Base-by-base conservation (phyloP, 2,888 invertebrate genomes). In the Drosophila yooni region DNA sequence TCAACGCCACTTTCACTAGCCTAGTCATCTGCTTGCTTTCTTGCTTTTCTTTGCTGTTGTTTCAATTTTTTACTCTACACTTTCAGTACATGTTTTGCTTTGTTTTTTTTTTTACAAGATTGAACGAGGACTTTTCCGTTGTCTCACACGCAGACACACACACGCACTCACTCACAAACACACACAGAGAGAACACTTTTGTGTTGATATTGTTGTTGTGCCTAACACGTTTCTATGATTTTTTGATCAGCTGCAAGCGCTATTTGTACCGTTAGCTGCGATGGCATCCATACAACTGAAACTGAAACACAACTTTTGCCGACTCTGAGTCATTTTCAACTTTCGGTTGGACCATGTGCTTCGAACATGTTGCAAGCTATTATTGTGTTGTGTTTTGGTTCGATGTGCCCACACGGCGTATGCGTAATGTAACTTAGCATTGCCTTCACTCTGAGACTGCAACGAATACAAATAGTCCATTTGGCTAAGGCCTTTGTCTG, bases 221-320 rank as follows among this genome's bases (percentile, higher is more conserved):
- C 62, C 29, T 51, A 74, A 71, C 63, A 78, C 71, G 79, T 60
- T 70, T 70, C 54, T 57, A 48, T 63, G 56, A 7, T 50, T 67
- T 56, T 34, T 43, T 46, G 21, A 48, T 59, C 21, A 40, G 2
- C 18, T 57, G n/a, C 73, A 68, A 72, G 71, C 79, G 82, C 69
- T 64, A 18, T 67, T 25, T 46, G 83, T 85, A 90, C 89, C 91
- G 84, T 82, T 84, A 81, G 76, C 82, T 83, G 72, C 80, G 81
- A 70, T 80, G 74, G 82, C 81, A 90, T 87, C 81, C 81, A 85
- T 75, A 83, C 82, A 89, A 90, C 90, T 90, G 76, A 81, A 65
- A 59, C 43, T 27, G 57, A 52, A 73, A 59, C 69, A 38, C 63
- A 82, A 76, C 67, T 62, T 75, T 69, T 56, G 70, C 70, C 74